Conservation (phyloP, 2,888 invertebrate species). For the Penaeus monodon region DNA sequence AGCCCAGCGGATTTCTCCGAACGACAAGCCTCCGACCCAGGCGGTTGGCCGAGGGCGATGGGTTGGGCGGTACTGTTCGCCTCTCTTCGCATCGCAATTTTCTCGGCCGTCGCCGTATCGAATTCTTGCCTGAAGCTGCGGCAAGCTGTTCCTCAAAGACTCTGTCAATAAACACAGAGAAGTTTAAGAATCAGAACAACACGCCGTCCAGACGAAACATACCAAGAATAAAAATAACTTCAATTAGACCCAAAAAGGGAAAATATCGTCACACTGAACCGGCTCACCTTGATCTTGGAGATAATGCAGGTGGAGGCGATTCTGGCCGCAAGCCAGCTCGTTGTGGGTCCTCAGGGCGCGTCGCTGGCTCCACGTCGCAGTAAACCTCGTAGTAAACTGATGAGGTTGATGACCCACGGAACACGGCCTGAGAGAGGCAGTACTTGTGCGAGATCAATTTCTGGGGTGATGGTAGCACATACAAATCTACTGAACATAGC, state of each 20-base stretch:
- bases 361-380: constrained; percentile 95
- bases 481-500: too few relatives aligned
- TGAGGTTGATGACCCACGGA: constrained; percentile 98
- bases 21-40: constrained; percentile 93
- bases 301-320: constrained; percentile 88
- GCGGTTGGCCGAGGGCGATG: constrained; percentile 91
- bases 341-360: constrained; percentile 92
- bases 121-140: constrained; percentile 91
- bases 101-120: constrained; percentile 87
- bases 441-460: too few relatives aligned
- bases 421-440: constrained; percentile 79
- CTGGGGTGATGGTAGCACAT: too few relatives aligned
- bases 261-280: background rate
- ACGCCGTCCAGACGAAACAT: too few relatives aligned
- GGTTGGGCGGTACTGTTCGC: constrained; percentile 94
- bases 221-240: too few relatives aligned
- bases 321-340: constrained; percentile 89
- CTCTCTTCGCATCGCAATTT: constrained; percentile 90
- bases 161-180: constrained; percentile 72
- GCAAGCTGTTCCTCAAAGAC: constrained; percentile 89
- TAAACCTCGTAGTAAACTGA: constrained; percentile 95
- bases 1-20: constrained; percentile 97
- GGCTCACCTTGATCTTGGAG: constrained; percentile 87
- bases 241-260: too few relatives aligned
- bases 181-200: too few relatives aligned